Evolutionary conservation across 2,888 invertebrate species (phyloP).

Genomic region (Oxyteleia sp.): DNA sequence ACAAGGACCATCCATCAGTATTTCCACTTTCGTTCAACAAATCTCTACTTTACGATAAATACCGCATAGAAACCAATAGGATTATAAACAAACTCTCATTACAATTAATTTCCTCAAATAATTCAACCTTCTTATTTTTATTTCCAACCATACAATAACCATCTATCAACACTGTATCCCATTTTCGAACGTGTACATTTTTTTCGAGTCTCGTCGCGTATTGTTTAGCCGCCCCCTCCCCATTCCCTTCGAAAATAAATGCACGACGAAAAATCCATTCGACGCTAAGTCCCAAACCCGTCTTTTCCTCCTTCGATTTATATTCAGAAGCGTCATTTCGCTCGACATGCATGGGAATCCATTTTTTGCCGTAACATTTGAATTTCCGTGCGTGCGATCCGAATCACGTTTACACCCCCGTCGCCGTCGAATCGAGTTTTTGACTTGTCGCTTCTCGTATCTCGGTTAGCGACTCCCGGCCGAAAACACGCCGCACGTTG

Average conservation of each 20-base stretch:
- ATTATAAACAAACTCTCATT: too few relatives aligned
- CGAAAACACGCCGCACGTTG: conserved; percentile 78
- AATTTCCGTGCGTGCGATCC: conserved; percentile 32
- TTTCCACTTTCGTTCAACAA: too few relatives aligned
- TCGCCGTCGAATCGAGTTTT: conserved; percentile 66
- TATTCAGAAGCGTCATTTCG: conserved; percentile 67
- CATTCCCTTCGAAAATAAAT: conserved; percentile 22
- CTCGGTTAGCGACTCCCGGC: conserved; percentile 78
- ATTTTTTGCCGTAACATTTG: conserved; percentile 53
- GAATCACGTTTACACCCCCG: conserved; percentile 29
- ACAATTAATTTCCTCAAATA: too few relatives aligned
- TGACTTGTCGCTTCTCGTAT: conserved; percentile 74
- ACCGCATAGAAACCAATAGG: too few relatives aligned
- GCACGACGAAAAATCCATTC: conserved; percentile 38
- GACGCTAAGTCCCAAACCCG: conserved; percentile 27
- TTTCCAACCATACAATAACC: not conserved
- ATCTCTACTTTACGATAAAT: too few relatives aligned
- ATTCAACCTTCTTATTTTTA: not conserved
- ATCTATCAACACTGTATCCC: not conserved
- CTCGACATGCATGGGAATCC: conserved; percentile 47
- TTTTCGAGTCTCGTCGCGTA: conserved; percentile 37
- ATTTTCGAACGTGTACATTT: conserved; percentile 12
- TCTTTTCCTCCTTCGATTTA: conserved; percentile 55
- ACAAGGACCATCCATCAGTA: too few relatives aligned
- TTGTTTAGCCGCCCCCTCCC: conserved; percentile 35